A percentile compares a stretch with the other conserved stretches of the same genome.
Evolutionary conservation across 1,140 invertebrate species (phyloP).

Genomic region (Apis laboriosa): DNA sequence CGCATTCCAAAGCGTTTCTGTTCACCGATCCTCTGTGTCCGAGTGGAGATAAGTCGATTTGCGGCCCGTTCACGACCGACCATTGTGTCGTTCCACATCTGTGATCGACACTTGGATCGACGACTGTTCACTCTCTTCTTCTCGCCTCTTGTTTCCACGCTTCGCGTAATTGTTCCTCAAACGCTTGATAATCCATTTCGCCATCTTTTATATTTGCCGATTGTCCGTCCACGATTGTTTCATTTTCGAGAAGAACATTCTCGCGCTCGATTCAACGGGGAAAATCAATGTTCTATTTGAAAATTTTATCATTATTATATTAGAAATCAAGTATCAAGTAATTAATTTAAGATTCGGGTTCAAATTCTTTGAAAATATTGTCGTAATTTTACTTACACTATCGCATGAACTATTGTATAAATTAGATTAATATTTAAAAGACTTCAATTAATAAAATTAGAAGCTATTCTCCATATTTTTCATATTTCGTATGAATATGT

Average conservation of each 20-base stretch:
- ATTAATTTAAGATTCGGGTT: too few relatives aligned
- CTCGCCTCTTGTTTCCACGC: not conserved
- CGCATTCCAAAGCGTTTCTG: conserved; percentile 42
- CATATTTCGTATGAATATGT: too few relatives aligned
- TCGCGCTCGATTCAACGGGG: too few relatives aligned
- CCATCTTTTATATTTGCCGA: not conserved
- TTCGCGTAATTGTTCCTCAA: not conserved
- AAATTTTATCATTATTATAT: too few relatives aligned
- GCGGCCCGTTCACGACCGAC: conserved; percentile 20
- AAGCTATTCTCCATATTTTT: too few relatives aligned
- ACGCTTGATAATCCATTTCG: not conserved
- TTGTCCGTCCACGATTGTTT: not conserved
- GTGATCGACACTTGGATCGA: conserved; percentile 1
- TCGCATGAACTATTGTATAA: too few relatives aligned
- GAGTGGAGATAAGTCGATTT: conserved; percentile 60
- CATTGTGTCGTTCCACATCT: conserved; percentile 40
- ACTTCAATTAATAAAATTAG: too few relatives aligned
- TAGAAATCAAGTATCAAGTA: too few relatives aligned
- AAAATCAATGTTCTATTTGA: too few relatives aligned
- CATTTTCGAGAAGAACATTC: not conserved
- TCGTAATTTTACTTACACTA: too few relatives aligned
- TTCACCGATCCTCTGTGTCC: conserved; percentile 26
- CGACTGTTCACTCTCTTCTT: not conserved
- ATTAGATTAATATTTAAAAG: too few relatives aligned
- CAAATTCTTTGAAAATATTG: too few relatives aligned